These are phyloP conservation scores for Trachymyrmex septentrionalis DNA, from an alignment of 1,140 invertebrate species.

Conservation along the genomic window DNA sequence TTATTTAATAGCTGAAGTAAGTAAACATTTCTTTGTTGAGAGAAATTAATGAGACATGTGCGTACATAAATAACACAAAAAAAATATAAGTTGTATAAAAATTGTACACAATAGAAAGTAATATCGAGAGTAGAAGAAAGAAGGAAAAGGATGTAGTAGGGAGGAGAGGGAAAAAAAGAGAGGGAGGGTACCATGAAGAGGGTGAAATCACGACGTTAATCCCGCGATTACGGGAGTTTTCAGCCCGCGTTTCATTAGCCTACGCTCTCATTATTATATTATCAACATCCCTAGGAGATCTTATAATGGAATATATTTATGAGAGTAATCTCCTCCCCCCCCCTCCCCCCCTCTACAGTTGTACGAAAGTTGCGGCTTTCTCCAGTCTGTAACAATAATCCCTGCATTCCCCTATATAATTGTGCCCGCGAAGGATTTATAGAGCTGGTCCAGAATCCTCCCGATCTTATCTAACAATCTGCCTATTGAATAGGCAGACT, in stretches of 20 bases:
- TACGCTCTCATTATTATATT: constrained; percentile 82
- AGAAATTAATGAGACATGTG: constrained; percentile 3
- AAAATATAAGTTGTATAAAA: not conserved
- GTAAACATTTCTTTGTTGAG: not conserved
- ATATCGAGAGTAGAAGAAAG: not conserved
- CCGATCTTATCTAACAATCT: constrained; percentile 83
- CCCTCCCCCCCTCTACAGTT: no score
- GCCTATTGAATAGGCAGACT: constrained; percentile 80
- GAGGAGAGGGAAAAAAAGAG: no score
- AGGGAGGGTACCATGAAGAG: not conserved
- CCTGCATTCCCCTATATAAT: constrained; percentile 82
- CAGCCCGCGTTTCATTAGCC: constrained; percentile 78
- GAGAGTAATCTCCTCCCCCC: constrained; percentile 77
- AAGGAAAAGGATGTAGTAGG: not conserved
- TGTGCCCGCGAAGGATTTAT: constrained; percentile 84
- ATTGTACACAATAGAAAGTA: not conserved
- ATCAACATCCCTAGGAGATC: constrained; percentile 79
- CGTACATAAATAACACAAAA: not conserved
- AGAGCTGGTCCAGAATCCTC: constrained; percentile 76
- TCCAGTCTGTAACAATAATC: constrained; percentile 81
- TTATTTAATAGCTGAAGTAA: constrained; percentile 7
- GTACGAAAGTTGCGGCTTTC: constrained; percentile 68
- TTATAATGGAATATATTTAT: constrained; percentile 82
- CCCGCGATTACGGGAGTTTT: constrained; percentile 78
- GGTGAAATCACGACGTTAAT: constrained; percentile 71